Conservation (phyloP, 2,888 invertebrate genomes). For the Eutolmus rufibarbis region DNA sequence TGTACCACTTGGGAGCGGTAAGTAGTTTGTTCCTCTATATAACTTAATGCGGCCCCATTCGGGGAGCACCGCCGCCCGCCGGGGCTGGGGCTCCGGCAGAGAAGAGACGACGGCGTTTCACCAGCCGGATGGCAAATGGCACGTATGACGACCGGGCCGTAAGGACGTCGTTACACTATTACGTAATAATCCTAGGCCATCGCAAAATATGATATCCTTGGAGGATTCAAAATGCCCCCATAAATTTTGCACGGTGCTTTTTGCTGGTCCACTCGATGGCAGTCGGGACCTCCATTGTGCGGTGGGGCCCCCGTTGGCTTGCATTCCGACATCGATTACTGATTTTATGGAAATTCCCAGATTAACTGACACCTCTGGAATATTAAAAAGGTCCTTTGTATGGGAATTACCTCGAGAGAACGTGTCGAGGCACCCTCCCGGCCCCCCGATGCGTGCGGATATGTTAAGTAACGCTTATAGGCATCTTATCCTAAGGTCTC, state of each 20-base stretch:
- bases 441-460: slow-evolving; percentile 7
- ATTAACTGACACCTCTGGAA: slow-evolving; percentile 41
- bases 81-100: neutral
- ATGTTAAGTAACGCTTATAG: slow-evolving; percentile 4
- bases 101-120: slow-evolving; percentile 44
- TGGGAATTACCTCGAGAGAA: neutral
- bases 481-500: neutral
- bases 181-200: slow-evolving; percentile 48
- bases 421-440: neutral
- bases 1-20: slow-evolving; percentile 63
- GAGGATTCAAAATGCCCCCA: slow-evolving; percentile 47
- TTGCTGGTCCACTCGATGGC: slow-evolving; percentile 41
- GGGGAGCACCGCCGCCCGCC: too few species aligned
- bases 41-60: neutral
- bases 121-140: slow-evolving; percentile 12
- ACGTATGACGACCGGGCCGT: slow-evolving; percentile 26
- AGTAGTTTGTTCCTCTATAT: slow-evolving; percentile 53
- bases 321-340: slow-evolving; percentile 45
- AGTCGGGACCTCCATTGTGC: slow-evolving; percentile 16
- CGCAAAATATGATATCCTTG: slow-evolving; percentile 48
- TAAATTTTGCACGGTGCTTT: slow-evolving; percentile 45
- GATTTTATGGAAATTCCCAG: slow-evolving; percentile 44
- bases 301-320: slow-evolving; percentile 37
- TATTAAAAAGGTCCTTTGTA: slow-evolving; percentile 36
- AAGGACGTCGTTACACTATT: slow-evolving; percentile 47